Evolutionary conservation across 2,888 invertebrate genomes (phyloP), one percentile per base, ranked within the genome.

Genomic region (Netelia virgata): DNA sequence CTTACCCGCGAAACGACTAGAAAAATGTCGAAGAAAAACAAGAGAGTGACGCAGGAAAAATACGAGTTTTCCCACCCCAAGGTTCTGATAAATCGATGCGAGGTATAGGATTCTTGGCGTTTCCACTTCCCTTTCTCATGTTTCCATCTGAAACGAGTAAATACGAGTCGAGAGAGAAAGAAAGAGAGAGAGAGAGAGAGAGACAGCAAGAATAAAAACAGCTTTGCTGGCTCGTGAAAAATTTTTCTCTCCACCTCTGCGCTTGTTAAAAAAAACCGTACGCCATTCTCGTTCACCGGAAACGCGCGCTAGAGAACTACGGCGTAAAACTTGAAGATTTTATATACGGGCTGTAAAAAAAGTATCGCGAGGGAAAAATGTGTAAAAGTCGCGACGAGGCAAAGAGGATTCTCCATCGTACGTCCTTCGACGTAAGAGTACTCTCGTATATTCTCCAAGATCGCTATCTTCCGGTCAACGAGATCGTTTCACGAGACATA

Each of bases 291-390:
- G 28, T 69, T 79, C 28, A 36, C 28, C 63, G 57, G 43, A 63
- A 61, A 74, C 14, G 68, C 43, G 16, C 11, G 11, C 66, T 23
- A 23, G 36, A 72, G 57, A 43, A n/a, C 43, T 59, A 41, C 18
- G 53, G 6, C 70, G 63, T 47, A 53, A 74, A 68, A 47, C 23
- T 41, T 16, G 41, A 23, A 59, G 14, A 20, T 43, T 66, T 77
- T 82, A 68, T 66, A 77, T 76, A 72, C 57, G 18, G 72, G 66
- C 50, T 76, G 72, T 82, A 72, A 82, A 82, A 82, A 61, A 23
- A 36, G 53, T 63, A 18, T 53, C 14, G 64, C 20, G 63, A 70
- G 36, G 57, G 20, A 57, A 10, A n/a, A 69, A 72, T 68, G 69
- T 75, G 69, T 64, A 70, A 76, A 73, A 68, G 28, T 74, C 78